Evolutionary conservation across 2,797 vertebrate species (phyloP), one percentile per base, ranked within the genome.

Genomic region (Sandelia bainsii): DNA sequence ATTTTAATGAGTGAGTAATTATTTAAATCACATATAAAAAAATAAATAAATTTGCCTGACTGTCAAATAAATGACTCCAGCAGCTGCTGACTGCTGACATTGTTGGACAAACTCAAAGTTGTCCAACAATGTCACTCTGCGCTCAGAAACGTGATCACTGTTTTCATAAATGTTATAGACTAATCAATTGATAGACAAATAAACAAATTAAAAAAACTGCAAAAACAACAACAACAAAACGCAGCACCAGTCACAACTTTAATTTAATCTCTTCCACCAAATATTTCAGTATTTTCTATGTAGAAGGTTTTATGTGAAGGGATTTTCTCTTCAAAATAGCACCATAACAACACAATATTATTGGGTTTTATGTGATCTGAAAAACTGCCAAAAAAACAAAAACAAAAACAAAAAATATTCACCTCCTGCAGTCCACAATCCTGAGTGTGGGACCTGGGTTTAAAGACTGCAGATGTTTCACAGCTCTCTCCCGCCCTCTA

Each of bases 401-500:
- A 52, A 11, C 27, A 29, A 29, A 29, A 29, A 29, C 4, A 6
- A 40, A 61, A 48, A 40, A 27, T n/a, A 19, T 12, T 0, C 25
- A 27, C 0, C 53, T 49, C 12, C 7, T 12, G n/a, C 37, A 25
- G 22, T 0, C 0, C 14, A 32, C 11, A 22, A 52, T 23, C 8
- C 10, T 44, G 27, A 40, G 16, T 6, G 0, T 6, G 32, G 40
- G 22, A 44, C 8, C 7, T 7, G 16, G 50, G 22, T 40, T 46
- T 37, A 8, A 17, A 25, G 37, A 50, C 23, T 34, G 14, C 46
- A 59, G 56, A 73, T 70, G 44, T 80, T 85, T 52, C n/a, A 76
- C 48, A 87, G 91, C 80, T 78, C 89, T 87, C 77, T 89, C 13
- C 25, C 75, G 62, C 87, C 86, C 90, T 87, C 92, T 90, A 64